Evolutionary conservation across 2,888 invertebrate genomes (phyloP).

Genomic region (Pherbina coryleti): DNA sequence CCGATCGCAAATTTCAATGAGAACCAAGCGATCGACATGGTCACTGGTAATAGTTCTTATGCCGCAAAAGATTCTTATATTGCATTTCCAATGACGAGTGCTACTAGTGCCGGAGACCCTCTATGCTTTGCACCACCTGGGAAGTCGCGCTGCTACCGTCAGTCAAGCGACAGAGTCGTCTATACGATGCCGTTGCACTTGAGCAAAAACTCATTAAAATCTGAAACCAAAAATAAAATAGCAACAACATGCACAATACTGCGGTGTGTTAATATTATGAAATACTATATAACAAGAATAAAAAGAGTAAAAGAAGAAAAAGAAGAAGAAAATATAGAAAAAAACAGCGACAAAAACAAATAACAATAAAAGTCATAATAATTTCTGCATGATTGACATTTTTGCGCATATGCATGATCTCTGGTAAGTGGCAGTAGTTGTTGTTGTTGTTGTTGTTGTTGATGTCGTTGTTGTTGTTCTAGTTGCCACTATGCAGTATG

Average conservation of each 20-base stretch:
- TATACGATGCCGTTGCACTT: constrained; percentile 32
- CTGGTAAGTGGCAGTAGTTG: constrained; percentile 21
- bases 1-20: constrained; percentile 32
- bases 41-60: constrained; percentile 26
- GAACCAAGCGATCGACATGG: constrained; percentile 38
- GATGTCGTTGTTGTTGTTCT: neutral
- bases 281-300: neutral
- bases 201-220: constrained; percentile 33
- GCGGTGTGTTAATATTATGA: neutral
- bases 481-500: constrained; percentile 3
- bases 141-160: neutral
- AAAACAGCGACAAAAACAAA: constrained; percentile 21
- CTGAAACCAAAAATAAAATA: constrained; percentile 19
- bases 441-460: constrained; percentile 24
- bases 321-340: neutral
- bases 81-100: constrained; percentile 46
- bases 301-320: neutral
- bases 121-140: neutral
- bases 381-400: constrained; percentile 63
- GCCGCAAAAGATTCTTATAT: constrained; percentile 41
- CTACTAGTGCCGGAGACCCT: neutral
- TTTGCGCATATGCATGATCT: constrained; percentile 57
- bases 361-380: constrained; percentile 54
- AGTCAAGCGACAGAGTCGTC: neutral
- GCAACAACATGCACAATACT: neutral